A percentile compares a stretch with the other conserved stretches of the same genome.
Evolutionary conservation across 1,140 invertebrate genomes (phyloP).

Genomic region (Atta texana): DNA sequence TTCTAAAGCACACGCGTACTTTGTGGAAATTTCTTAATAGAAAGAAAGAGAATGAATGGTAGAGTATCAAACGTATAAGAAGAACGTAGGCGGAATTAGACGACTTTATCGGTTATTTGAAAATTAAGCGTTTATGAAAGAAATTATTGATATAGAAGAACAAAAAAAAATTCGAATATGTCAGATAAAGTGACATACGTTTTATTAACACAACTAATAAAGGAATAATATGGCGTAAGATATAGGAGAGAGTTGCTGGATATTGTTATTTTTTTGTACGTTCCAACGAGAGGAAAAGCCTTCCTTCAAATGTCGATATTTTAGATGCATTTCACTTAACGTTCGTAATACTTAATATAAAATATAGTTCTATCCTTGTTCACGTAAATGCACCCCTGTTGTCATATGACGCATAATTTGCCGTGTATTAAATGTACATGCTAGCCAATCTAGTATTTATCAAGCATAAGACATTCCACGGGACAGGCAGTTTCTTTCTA

Average conservation of each 20-base stretch:
- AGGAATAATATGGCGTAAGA: not conserved
- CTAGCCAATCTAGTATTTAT: too few relatives aligned
- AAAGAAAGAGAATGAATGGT: constrained; percentile 11
- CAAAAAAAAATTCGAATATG: constrained; percentile 19
- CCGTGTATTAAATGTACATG: too few relatives aligned
- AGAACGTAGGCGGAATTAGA: not conserved
- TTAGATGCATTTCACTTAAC: too few relatives aligned
- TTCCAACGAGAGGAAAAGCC: too few relatives aligned
- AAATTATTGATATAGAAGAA: not conserved
- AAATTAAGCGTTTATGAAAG: constrained; percentile 41
- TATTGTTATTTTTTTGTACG: too few relatives aligned
- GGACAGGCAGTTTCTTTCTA: too few relatives aligned
- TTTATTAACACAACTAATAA: not conserved
- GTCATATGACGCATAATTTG: too few relatives aligned
- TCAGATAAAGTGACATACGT: not conserved
- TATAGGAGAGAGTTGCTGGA: not conserved
- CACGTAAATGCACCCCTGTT: too few relatives aligned
- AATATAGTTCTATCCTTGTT: too few relatives aligned
- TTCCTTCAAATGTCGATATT: too few relatives aligned
- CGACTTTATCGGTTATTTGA: constrained; percentile 52
- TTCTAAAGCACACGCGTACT: constrained; percentile 26
- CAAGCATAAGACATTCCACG: too few relatives aligned
- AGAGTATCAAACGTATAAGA: not conserved
- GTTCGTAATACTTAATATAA: too few relatives aligned
- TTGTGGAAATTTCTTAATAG: constrained; percentile 36